Base-by-base conservation (phyloP, 92 coral and sea anemone species). In the Paramuricea clavata region DNA sequence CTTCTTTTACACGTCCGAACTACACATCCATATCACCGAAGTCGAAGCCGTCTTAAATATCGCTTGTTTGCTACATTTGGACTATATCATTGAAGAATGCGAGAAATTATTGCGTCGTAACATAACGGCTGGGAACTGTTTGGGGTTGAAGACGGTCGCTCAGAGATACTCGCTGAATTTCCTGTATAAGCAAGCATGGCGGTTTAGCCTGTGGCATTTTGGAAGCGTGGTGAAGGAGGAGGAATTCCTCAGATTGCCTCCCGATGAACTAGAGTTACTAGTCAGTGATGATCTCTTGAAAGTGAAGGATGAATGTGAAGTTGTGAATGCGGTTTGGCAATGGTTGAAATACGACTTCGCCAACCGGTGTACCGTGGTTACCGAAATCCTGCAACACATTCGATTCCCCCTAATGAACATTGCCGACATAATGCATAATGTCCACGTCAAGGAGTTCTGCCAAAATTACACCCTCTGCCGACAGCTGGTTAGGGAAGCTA, bases 31-130 rank as follows among this genome's bases (percentile, higher is more conserved):
- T 62, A 92, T 91, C 79, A 86, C 62, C 61, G 95, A 95, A 56
- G 99, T 97, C 6, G 99, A 97, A 84, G 97, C 92, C 69, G 80
- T 94, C n/a, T 72, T 97, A 70, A 92, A 90, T 35, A 91, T 94
- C 12, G 93, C 95, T 52, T 93, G 95, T 31, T 87, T 97, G 27
- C 90, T 97, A 42, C 96, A 96, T 32, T 88, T 97, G 16, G 93
- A 93, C 28, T 72, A 81, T 67, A 89, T 97, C 5, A 93, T 97
- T 5, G 99, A 97, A 52, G 97, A 97, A 86, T 97, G 99, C 67
- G 99, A 97, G 84, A 97, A 94, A 27, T 93, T 97, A 69, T 91
- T 97, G 30, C 98, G 99, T n/a, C 92, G 99, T 64, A 97, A 97
- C 81, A 93, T 97, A 88, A 93, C 98, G 49, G 93, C 98, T 9